Conservation (phyloP, 2,888 invertebrate species). For the Stictocephala bisonia region DNA sequence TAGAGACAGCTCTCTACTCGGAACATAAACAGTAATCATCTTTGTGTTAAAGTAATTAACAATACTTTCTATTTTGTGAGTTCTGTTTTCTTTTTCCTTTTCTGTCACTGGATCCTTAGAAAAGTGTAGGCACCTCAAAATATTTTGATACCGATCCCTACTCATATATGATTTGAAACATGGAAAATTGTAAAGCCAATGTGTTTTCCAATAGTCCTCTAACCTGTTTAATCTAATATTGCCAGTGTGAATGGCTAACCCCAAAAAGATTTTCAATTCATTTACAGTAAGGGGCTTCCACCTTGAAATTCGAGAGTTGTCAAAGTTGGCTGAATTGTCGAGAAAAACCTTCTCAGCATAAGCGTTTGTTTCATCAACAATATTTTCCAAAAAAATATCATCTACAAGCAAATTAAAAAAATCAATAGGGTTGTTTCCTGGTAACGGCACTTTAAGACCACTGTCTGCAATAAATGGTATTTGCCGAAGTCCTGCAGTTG, state of each 20-base stretch:
- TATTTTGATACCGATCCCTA: slow-evolving; percentile 61
- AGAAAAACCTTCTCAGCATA: background rate
- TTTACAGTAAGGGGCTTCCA: slow-evolving; percentile 44
- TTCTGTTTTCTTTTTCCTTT: background rate
- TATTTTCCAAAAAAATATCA: background rate
- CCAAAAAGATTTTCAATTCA: slow-evolving; percentile 56
- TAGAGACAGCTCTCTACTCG: slow-evolving; percentile 2
- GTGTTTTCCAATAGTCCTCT: slow-evolving; percentile 63
- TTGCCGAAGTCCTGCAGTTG: too few relatives aligned
- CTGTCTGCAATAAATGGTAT: too few relatives aligned
- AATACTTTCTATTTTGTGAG: too few relatives aligned
- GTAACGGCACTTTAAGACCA: too few relatives aligned
- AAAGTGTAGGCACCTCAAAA: slow-evolving; percentile 62
- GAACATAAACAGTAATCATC: background rate
- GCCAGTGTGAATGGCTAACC: slow-evolving; percentile 63
- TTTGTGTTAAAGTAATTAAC: slow-evolving; percentile 23
- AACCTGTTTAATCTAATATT: slow-evolving; percentile 61
- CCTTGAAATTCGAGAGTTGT: slow-evolving; percentile 1
- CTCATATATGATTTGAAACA: slow-evolving; percentile 61
- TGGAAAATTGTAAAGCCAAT: slow-evolving; percentile 61
- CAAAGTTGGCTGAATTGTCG: background rate
- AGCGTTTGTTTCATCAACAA: slow-evolving; percentile 1
- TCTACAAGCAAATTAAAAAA: slow-evolving; percentile 18
- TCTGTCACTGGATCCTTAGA: slow-evolving; percentile 47
- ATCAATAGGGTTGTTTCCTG: too few relatives aligned